A percentile compares a stretch with the other conserved stretches of the same genome.
Evolutionary conservation across 2,888 invertebrate genomes (phyloP).

Genomic region (Dryobotodes eremita): DNA sequence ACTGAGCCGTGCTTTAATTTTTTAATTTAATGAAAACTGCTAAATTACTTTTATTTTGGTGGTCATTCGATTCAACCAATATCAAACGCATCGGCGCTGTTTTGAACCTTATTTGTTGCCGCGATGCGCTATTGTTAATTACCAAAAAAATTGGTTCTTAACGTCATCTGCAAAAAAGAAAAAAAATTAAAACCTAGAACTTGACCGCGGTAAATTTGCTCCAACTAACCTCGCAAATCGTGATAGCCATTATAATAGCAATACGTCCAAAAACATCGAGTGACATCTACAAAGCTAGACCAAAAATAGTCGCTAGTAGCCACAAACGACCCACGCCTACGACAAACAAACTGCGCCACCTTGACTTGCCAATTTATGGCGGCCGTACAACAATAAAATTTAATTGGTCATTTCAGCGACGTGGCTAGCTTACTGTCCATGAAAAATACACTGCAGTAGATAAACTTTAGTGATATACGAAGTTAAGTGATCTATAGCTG

Average conservation of each 20-base stretch:
- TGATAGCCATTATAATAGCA: not conserved
- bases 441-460: constrained; percentile 41
- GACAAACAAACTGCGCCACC: constrained; percentile 59
- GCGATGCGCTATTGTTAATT: too few species aligned
- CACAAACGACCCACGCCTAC: constrained; percentile 53
- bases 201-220: too few species aligned
- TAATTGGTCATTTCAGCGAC: constrained; percentile 64
- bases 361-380: constrained; percentile 67
- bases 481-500: constrained; percentile 43
- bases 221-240: too few species aligned
- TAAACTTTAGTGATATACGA: constrained; percentile 28
- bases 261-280: constrained; percentile 4
- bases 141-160: too few species aligned
- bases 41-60: too few species aligned
- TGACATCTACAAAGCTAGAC: constrained; percentile 33
- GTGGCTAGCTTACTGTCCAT: constrained; percentile 55
- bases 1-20: too few species aligned
- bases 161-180: too few species aligned
- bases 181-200: too few species aligned
- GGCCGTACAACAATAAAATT: constrained; percentile 64
- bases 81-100: too few species aligned
- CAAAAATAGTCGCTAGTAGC: constrained; percentile 43
- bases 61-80: too few species aligned
- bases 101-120: too few species aligned
- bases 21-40: too few species aligned